Percentiles rank a stretch among this genome's conserved stretches.
Conservation (phyloP, 2,888 invertebrate genomes). For the Ctenicera cuprea region DNA sequence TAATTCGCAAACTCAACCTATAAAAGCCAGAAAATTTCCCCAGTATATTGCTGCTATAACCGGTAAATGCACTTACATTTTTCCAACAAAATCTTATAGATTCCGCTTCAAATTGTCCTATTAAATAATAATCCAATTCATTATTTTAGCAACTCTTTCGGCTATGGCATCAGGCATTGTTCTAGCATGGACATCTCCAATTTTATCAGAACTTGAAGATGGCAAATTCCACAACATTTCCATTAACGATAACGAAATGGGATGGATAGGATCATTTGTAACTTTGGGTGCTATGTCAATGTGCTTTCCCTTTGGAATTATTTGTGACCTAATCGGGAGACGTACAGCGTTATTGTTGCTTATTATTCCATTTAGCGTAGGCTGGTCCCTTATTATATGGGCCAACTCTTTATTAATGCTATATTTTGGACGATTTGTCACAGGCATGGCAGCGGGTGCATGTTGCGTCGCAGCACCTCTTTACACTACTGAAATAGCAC, state of each 20-base stretch:
- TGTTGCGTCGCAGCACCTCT: slow-evolving; percentile 90
- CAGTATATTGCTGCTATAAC: slow-evolving; percentile 81
- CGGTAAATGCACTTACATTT: no score
- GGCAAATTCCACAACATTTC: slow-evolving; percentile 73
- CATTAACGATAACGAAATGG: slow-evolving; percentile 77
- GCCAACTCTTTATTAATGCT: slow-evolving; percentile 79
- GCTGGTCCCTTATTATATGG: slow-evolving; percentile 85
- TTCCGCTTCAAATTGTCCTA: no score
- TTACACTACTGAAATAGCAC: slow-evolving; percentile 90
- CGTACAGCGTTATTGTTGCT: slow-evolving; percentile 81
- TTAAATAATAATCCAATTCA: background rate
- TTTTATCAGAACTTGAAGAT: slow-evolving; percentile 73
- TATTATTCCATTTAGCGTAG: slow-evolving; percentile 81
- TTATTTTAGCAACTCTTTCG: slow-evolving; percentile 82
- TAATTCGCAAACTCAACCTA: background rate
- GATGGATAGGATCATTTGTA: slow-evolving; percentile 84
- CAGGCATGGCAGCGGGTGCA: slow-evolving; percentile 86
- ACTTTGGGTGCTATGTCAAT: slow-evolving; percentile 84
- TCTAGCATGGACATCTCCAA: slow-evolving; percentile 88
- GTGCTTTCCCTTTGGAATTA: slow-evolving; percentile 82
- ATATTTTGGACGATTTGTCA: slow-evolving; percentile 80
- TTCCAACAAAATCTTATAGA: no score
- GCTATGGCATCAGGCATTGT: slow-evolving; percentile 86
- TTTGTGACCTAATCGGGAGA: slow-evolving; percentile 83
- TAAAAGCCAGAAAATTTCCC: slow-evolving; percentile 72